Evolutionary conservation across 2,797 vertebrate species (phyloP), one percentile per base, ranked within the genome.

Genomic region (Schizothorax lantsangensis): DNA sequence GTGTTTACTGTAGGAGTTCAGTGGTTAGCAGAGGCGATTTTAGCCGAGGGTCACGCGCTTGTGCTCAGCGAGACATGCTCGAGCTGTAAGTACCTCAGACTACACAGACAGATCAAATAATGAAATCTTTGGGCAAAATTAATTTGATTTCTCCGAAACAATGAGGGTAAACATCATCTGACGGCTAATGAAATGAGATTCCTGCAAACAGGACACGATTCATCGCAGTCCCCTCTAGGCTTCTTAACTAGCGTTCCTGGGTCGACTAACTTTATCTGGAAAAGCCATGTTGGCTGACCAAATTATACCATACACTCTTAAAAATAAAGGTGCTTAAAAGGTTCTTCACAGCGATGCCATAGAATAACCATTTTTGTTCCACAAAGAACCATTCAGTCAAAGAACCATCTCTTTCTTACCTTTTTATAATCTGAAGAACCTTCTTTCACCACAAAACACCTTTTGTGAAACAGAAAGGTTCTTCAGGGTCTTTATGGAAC

Each of bases 1-100:
- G 83, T 71, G 66, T 85, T 85, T 85, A 85, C 38, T 80, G 66
- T 59, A 62, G 68, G 77, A 79, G 52, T 38, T 73, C 66, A 80
- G 77, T 2, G 66, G 84, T 80, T 73, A 80, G 77, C 52, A 47
- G 43, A 47, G 40, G 71, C 8, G 12, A 85, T 71, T 79, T 80
- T 80, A 80, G 77, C 66, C 0, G 21, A 80, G 52, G 68, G 68
- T 73, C 77, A 85, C 30, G 5, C 21, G 15, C 62, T 84, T 78
- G 3, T 17, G 3, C 15, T 68, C 59, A 68, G 73, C 0, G 10
- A 84, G 33, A 68, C 43, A 19, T 47, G 38, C n/a, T 0, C 14
- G 8, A 7, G 26, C 19, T 72, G 12, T 59, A 72, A 72, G 69
- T 72, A 80, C 52, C 77, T 79, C 64, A 33, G 75, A 33, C 66